Conservation (phyloP, 2,888 invertebrate species). For the Osmoderma eremita region DNA sequence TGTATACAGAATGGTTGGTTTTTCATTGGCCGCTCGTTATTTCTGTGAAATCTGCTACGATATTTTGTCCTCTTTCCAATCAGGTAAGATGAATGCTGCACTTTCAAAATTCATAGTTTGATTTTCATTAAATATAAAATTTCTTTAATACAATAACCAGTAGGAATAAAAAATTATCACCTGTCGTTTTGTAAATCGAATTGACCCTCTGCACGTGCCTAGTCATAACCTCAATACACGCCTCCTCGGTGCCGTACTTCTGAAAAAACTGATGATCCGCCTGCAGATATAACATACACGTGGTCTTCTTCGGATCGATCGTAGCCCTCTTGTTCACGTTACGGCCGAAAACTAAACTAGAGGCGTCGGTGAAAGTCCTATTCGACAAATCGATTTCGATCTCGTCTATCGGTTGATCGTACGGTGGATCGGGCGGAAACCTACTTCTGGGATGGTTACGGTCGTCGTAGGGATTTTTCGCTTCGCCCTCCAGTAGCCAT, state of each 20-base stretch:
- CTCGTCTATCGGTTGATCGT: conserved; percentile 61
- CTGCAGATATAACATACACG: conserved; percentile 94
- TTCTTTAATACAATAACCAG: too few species aligned
- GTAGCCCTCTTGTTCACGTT: conserved; percentile 76
- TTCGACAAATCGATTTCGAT: conserved; percentile 56
- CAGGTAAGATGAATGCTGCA: too few species aligned
- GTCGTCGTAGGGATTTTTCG: conserved; percentile 62
- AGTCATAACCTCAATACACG: conserved; percentile 95
- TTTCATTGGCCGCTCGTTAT: too few species aligned
- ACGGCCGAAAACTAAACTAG: conserved; percentile 66
- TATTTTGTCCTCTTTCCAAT: too few species aligned
- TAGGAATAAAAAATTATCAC: conserved; percentile 66
- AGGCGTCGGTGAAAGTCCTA: conserved; percentile 57
- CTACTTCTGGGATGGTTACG: conserved; percentile 65
- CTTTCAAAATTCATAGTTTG: too few species aligned
- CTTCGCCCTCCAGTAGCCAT: conserved; percentile 76
- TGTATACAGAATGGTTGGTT: too few species aligned
- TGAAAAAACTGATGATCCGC: conserved; percentile 97
- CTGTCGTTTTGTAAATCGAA: conserved; percentile 85
- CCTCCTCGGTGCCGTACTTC: conserved; percentile 92
- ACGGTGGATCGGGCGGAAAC: conserved; percentile 64
- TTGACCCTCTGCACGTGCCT: conserved; percentile 94
- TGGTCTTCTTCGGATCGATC: conserved; percentile 87
- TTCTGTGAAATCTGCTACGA: too few species aligned
- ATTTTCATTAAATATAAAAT: too few species aligned